Base-by-base conservation (phyloP, 2,888 invertebrate species). In the Melanostoma mellinum region DNA sequence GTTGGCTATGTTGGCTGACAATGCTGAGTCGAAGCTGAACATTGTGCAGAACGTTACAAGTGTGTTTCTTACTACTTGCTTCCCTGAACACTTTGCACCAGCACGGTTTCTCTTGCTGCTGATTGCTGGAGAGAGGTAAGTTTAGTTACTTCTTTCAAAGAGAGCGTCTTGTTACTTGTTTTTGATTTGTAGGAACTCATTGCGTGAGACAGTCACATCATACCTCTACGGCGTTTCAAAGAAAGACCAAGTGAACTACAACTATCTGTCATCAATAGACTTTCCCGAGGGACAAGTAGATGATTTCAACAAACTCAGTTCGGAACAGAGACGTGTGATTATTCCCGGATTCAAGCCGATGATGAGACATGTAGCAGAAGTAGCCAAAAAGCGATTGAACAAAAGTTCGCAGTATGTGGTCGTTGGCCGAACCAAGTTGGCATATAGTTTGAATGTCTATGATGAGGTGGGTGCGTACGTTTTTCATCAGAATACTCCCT, bases 11-110 rank as follows among this genome's bases (percentile, higher is more conserved):
- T 91, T 95, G 20, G 93, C 96, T 89, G 93, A 95, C 90, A 94
- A 96, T 92, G 94, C 97, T 88, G 93, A 95, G 92, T 93, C 94
- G 44, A 95, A 95, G 20, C 95, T 97, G 87, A 93, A 95, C 2
- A 95, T 96, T 92, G 95, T 96, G 46, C 93, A 98, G 75, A 95
- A 96, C 91, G 95, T 96, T 46, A 96, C 97, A 3, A 96, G 96
- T 88, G 94, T 96, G 78, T 97, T 96, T 88, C 93, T 97, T 0
- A 94, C 95, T 3, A 94, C 94, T 5, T 95, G 97, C 86, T 98
- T 97, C 90, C 96, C 97, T 0, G 93, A 94, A 40, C 93, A 96
- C 88, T 96, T 97, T 90, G 94, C 96, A 0, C 95, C 96, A 0
- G 96, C 97, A 0, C 93, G 97, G 88, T 97, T 96, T 89, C 92